phyloP scores from a whole-genome alignment of 2,888 invertebrate genomes.

The Dryomyza anilis region DNA sequence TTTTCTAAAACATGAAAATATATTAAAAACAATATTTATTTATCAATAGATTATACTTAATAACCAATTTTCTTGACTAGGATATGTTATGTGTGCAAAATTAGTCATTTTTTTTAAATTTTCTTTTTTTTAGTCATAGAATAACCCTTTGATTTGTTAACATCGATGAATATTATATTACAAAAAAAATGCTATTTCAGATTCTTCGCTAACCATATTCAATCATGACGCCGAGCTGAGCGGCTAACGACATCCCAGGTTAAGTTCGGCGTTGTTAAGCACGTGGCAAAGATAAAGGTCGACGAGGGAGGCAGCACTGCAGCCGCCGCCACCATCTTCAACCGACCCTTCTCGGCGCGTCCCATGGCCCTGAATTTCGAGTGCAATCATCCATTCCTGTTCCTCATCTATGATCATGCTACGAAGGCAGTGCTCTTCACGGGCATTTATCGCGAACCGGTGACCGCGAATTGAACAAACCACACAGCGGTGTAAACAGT shows the following conservation, averaged over 20 bases:
- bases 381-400: conserved; percentile 87
- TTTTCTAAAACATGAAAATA: too few species aligned
- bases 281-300: conserved; percentile 85
- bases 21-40: too few species aligned
- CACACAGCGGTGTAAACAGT: neutral
- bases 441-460: conserved; percentile 61
- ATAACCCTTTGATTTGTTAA: too few species aligned
- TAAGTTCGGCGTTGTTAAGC: conserved; percentile 68
- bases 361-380: conserved; percentile 80
- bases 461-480: conserved; percentile 38
- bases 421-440: conserved; percentile 57
- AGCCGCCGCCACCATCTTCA: conserved; percentile 82
- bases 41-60: too few species aligned
- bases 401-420: conserved; percentile 73
- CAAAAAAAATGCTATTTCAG: conserved; percentile 59
- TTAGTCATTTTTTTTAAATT: too few species aligned
- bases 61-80: too few species aligned
- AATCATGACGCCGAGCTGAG: conserved; percentile 66
- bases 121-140: too few species aligned
- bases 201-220: conserved; percentile 71
- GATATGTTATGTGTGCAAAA: too few species aligned
- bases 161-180: too few species aligned
- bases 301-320: conserved; percentile 87
- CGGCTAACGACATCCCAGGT: conserved; percentile 64
- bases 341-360: conserved; percentile 83